Conservation (phyloP, 2,797 vertebrate genomes). For the Chanos chanos region DNA sequence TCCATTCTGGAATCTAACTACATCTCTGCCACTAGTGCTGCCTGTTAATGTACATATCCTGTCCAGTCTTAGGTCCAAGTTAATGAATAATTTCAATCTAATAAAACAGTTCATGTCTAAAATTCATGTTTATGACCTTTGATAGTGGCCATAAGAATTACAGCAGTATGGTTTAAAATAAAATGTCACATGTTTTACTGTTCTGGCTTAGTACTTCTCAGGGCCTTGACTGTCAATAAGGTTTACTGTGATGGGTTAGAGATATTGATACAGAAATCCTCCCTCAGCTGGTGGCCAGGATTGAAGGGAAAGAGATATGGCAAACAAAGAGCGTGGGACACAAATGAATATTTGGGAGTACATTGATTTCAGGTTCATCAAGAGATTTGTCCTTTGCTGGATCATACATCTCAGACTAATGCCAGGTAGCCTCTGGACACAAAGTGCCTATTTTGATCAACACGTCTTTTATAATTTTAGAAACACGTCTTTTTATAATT, state of each 20-base stretch:
- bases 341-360: slow-evolving; percentile 86
- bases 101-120: no score
- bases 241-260: slow-evolving; percentile 54
- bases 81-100: no score
- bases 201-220: slow-evolving; percentile 14
- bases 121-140: neutral
- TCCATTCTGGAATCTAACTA: neutral
- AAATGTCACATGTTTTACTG: neutral
- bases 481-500: no score
- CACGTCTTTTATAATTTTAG: no score
- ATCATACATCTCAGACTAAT: slow-evolving; percentile 78
- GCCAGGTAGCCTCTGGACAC: slow-evolving; percentile 57
- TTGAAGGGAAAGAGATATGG: slow-evolving; percentile 81
- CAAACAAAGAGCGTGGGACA: slow-evolving; percentile 76
- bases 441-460: no score
- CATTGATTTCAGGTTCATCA: slow-evolving; percentile 90
- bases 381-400: slow-evolving; percentile 81
- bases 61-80: no score
- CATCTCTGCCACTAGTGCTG: neutral
- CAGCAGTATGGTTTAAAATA: neutral
- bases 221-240: slow-evolving; percentile 47
- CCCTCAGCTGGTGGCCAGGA: slow-evolving; percentile 22
- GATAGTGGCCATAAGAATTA: neutral
- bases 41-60: neutral
- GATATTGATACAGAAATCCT: slow-evolving; percentile 39